Percentiles rank a stretch among this genome's conserved stretches.
Conservation (phyloP, 2,888 invertebrate genomes). For the Andrena flavipes region DNA sequence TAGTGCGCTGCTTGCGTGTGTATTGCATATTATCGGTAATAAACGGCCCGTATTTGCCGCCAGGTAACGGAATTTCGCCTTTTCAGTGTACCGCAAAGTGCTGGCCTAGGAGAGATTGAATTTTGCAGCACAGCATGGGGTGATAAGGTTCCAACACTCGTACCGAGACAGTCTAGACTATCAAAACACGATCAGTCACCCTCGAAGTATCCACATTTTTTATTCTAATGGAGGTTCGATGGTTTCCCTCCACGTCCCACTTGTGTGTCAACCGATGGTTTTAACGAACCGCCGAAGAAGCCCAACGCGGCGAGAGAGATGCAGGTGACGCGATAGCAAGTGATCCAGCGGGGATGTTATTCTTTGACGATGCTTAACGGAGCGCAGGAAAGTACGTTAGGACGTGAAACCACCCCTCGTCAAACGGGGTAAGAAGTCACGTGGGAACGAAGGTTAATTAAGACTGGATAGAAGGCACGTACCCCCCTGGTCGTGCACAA, state of each 20-base stretch:
- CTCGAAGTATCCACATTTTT: too few relatives aligned
- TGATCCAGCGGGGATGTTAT: constrained; percentile 60
- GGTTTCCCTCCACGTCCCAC: not conserved
- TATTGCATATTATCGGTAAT: constrained; percentile 59
- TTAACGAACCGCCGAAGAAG: constrained; percentile 11
- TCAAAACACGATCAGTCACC: not conserved
- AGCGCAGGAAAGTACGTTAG: constrained; percentile 71
- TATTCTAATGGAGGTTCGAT: too few relatives aligned
- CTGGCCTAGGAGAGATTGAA: constrained; percentile 21
- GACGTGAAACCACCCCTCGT: constrained; percentile 49
- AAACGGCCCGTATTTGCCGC: constrained; percentile 48
- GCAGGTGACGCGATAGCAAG: constrained; percentile 70
- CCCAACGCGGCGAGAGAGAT: constrained; percentile 15
- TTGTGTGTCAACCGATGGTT: not conserved
- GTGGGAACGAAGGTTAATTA: constrained; percentile 75
- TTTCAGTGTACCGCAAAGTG: constrained; percentile 26
- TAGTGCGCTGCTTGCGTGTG: constrained; percentile 54
- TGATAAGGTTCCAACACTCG: constrained; percentile 12
- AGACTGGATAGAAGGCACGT: constrained; percentile 67
- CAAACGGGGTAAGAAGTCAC: constrained; percentile 70
- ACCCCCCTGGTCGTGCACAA: constrained; percentile 65
- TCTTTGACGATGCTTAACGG: constrained; percentile 63
- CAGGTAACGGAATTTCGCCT: constrained; percentile 46
- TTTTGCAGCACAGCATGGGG: not conserved
- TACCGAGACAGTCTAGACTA: not conserved